Base-by-base conservation (phyloP, 2,797 vertebrate genomes). In the Atherinosoma microstoma region DNA sequence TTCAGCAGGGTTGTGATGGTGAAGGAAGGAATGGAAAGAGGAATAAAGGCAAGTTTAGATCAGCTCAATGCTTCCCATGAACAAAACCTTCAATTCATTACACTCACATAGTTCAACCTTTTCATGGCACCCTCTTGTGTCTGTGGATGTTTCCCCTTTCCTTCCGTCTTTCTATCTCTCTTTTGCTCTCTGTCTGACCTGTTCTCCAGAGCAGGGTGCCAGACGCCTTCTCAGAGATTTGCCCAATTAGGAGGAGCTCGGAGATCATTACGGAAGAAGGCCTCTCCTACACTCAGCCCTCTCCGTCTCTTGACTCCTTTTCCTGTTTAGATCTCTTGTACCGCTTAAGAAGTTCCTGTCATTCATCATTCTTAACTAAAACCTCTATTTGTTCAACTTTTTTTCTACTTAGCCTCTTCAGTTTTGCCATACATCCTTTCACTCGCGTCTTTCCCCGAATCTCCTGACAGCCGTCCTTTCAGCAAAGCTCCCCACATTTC, bases 161-260 rank as follows among this genome's bases (percentile, higher is more conserved):
- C 73, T 69, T 82, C 68, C 77, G 27, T 86, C 76, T 73, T 72
- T 84, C 69, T 69, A 13, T 61, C 73, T 70, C 66, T 49, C 36
- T 45, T 16, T 72, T 32, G 67, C 83, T 79, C 83, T 76, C 63
- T 27, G 40, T 53, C 80, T 82, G 87, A 86, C 88, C 76, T 70
- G 82, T 71, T 87, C 80, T 87, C 75, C 51, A 65, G 77, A 85
- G 81, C 69, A 42, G 68, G 58, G 82, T 84, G 76, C 79, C 32
- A 36, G 82, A 64, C 76, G 68, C 81, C 83, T 75, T 73, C 66
- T 87, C 56, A 24, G 75, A 89, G 84, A 87, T 91, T 87, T 84
- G 77, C 71, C 88, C 91, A 93, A 94, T 94, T 94, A 94, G 87
- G 59, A 74, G 77, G 75, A 82, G 87, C 74, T 84, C 79, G 49